These are phyloP conservation scores for Drosophila borealis DNA, from an alignment of 2,888 invertebrate species.

Conservation along the genomic window DNA sequence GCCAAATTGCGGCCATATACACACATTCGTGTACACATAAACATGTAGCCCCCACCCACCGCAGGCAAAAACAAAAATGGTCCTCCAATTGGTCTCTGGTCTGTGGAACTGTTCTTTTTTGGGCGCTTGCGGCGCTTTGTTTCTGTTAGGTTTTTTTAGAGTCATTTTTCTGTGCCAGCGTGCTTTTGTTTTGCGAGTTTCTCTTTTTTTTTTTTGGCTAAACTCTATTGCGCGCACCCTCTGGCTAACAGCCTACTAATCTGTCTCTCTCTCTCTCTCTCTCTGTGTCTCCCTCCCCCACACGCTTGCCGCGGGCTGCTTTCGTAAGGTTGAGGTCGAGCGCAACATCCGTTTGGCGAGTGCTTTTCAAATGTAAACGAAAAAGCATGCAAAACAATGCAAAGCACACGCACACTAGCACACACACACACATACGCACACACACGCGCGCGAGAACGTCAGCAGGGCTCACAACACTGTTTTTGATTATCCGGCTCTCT, in stretches of 20 bases:
- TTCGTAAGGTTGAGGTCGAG: conserved; percentile 81
- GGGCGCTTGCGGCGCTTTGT: conserved; percentile 38
- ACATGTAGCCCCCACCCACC: background rate
- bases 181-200: conserved; percentile 41
- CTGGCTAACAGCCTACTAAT: background rate
- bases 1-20: conserved; percentile 2
- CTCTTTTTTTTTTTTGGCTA: conserved; percentile 8
- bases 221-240: conserved; percentile 15
- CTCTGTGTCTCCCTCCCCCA: background rate
- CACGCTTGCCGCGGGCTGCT: conserved; percentile 14
- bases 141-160: conserved; percentile 18
- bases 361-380: conserved; percentile 80
- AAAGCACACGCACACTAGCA: conserved; percentile 32
- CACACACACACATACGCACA: conserved; percentile 18
- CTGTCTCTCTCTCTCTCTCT: background rate
- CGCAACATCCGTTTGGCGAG: conserved; percentile 79
- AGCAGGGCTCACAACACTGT: conserved; percentile 14
- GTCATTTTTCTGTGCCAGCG: conserved; percentile 13
- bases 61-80: conserved; percentile 27
- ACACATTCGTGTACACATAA: background rate
- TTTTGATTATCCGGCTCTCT: conserved; percentile 30
- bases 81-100: conserved; percentile 45
- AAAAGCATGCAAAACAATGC: conserved; percentile 73
- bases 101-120: conserved; percentile 24
- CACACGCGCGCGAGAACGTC: conserved; percentile 12